phyloP scores from a whole-genome alignment of 2,113 vertebrate genomes.

The Ranitomeya imitator region DNA sequence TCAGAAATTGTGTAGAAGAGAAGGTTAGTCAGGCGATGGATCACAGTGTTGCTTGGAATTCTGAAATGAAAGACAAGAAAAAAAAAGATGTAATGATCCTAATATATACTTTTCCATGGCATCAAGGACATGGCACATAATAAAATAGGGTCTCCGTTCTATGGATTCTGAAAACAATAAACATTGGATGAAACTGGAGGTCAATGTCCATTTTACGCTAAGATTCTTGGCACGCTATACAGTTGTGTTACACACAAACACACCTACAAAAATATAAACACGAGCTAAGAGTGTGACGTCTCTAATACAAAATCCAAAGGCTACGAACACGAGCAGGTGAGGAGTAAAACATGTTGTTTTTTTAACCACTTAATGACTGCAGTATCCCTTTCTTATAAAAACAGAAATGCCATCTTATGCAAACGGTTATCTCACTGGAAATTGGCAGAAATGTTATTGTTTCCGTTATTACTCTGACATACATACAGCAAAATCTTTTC shows the following conservation, averaged over 20 bases:
- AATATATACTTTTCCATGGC: not conserved
- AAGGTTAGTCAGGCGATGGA: conserved; percentile 78
- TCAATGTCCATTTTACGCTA: conserved; percentile 14
- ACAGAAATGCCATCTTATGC: not conserved
- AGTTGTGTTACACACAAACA: not conserved
- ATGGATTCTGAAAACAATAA: not conserved
- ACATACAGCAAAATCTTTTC: not conserved
- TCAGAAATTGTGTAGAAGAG: conserved; percentile 86
- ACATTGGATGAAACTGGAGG: not conserved
- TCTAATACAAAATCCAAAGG: not conserved
- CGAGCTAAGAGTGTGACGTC: not conserved
- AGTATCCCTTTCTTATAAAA: not conserved
- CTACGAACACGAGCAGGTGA: not conserved
- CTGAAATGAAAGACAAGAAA: conserved; percentile 18
- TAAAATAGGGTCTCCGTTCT: not conserved
- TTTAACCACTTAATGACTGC: not conserved
- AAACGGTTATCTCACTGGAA: not conserved
- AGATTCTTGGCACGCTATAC: not conserved
- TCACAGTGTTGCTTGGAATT: conserved; percentile 51
- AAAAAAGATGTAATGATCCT: not conserved
- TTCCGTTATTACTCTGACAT: not conserved
- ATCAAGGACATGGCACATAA: no score
- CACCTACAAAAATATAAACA: not conserved
- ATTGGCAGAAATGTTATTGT: conserved; percentile 1
- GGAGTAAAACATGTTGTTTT: not conserved